phyloP scores from a whole-genome alignment of 2,888 invertebrate genomes.

The Amblyjoppa proteus region DNA sequence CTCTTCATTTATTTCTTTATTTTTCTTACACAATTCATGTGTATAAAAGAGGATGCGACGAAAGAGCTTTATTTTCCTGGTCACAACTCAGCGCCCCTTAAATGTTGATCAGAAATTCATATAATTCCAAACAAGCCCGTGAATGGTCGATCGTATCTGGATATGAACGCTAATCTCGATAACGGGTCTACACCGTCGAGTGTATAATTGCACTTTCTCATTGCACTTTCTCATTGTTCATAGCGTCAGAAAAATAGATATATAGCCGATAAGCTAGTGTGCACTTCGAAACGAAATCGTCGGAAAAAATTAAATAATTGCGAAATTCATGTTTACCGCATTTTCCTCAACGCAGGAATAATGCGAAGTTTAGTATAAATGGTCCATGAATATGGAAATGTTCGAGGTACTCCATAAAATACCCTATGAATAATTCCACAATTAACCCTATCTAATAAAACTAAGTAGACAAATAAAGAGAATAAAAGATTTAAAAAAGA shows the following conservation, averaged over 20 bases:
- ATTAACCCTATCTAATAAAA: too few species aligned
- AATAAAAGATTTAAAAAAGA: too few species aligned
- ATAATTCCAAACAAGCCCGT: background rate
- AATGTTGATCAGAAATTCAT: background rate
- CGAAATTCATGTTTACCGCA: background rate
- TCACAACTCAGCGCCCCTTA: background rate
- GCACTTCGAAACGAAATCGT: too few species aligned
- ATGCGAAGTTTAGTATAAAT: background rate
- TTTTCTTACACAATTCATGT: too few species aligned
- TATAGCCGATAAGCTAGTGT: too few species aligned
- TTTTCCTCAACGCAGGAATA: background rate
- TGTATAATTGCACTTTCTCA: constrained; percentile 53
- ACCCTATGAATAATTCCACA: background rate
- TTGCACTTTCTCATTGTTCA: constrained; percentile 57
- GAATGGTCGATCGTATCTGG: constrained; percentile 5
- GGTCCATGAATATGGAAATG: constrained; percentile 19
- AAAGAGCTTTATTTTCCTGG: background rate
- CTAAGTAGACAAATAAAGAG: too few species aligned
- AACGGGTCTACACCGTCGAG: constrained; percentile 3
- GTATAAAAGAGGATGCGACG: too few species aligned
- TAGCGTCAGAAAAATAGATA: constrained; percentile 12
- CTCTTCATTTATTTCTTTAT: too few species aligned
- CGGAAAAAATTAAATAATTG: too few species aligned
- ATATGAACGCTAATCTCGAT: constrained; percentile 5
- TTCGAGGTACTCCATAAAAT: constrained; percentile 5